Percentiles rank a stretch among this genome's conserved stretches.
Evolutionary conservation across 1,140 invertebrate species (phyloP).

Genomic region (Drosophila burlai): DNA sequence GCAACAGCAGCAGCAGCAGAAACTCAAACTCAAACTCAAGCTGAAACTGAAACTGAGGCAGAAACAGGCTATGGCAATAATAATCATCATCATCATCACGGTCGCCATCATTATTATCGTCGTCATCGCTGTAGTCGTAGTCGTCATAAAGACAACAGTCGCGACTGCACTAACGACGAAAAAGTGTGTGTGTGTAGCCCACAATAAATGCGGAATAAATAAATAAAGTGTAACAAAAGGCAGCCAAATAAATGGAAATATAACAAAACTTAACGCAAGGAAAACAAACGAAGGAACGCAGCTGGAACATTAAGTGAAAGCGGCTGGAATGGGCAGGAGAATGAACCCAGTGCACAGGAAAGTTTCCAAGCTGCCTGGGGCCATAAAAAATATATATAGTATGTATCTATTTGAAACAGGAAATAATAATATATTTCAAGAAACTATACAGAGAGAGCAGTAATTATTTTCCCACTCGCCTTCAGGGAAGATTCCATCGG

Average conservation of each 20-base stretch:
- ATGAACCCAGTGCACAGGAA: conserved; percentile 1
- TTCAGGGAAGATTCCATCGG: not conserved
- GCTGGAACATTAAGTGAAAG: conserved; percentile 48
- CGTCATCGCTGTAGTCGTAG: conserved; percentile 31
- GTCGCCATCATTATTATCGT: conserved; percentile 27
- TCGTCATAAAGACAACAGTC: conserved; percentile 69
- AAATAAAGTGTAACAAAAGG: conserved; percentile 82
- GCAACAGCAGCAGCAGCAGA: conserved; percentile 27
- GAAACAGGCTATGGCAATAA: conserved; percentile 51
- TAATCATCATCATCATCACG: conserved; percentile 52
- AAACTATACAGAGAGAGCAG: not conserved
- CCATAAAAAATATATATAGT: not conserved
- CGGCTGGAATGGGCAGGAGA: conserved; percentile 26
- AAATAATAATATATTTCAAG: conserved; percentile 3
- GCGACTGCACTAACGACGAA: conserved; percentile 78
- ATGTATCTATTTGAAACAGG: not conserved
- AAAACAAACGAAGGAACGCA: conserved; percentile 51
- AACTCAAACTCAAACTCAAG: conserved; percentile 21
- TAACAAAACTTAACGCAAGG: conserved; percentile 75
- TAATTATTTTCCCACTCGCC: not conserved
- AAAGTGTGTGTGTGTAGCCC: conserved; percentile 58
- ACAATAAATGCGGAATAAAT: conserved; percentile 81
- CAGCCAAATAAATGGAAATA: conserved; percentile 80
- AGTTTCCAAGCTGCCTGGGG: not conserved
- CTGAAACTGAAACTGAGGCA: conserved; percentile 35